phyloP scores from a whole-genome alignment of 2,888 invertebrate genomes.

The Lasioglossum villosulum region DNA sequence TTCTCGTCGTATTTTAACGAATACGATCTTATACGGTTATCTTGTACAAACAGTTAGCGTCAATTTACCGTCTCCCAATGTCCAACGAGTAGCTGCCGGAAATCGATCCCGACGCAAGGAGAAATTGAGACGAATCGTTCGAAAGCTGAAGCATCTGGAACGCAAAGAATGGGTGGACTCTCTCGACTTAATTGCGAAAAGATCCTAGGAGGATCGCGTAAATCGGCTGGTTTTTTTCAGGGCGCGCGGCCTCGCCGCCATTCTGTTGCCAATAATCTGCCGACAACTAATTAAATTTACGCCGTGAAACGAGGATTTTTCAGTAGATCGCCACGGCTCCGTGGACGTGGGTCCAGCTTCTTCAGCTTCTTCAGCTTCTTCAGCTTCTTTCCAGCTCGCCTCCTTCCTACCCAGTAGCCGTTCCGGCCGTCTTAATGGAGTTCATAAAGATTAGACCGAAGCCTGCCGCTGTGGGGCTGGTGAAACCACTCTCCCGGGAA shows the following conservation, averaged over 20 bases:
- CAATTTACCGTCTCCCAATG: too few relatives aligned
- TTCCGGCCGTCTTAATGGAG: constrained; percentile 77
- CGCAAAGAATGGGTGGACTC: not conserved
- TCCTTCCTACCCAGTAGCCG: constrained; percentile 65
- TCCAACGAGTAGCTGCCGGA: not conserved
- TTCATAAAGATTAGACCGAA: constrained; percentile 78
- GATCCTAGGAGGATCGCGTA: not conserved
- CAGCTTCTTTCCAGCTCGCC: constrained; percentile 25
- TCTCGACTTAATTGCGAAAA: constrained; percentile 1
- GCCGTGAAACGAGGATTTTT: not conserved
- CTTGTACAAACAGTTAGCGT: too few relatives aligned
- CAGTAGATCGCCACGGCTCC: not conserved
- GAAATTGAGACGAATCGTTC: not conserved
- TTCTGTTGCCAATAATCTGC: constrained; percentile 32
- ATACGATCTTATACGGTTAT: too few relatives aligned
- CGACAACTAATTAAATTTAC: constrained; percentile 37
- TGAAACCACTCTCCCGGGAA: constrained; percentile 70
- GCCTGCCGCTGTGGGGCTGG: constrained; percentile 68
- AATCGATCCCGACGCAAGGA: not conserved
- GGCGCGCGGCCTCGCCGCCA: not conserved
- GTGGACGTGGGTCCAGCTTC: constrained; percentile 7
- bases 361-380: constrained; percentile 8
- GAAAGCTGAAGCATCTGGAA: not conserved
- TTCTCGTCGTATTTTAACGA: too few relatives aligned
- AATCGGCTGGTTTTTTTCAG: constrained; percentile 7